These are phyloP conservation scores for Cantharis rufa DNA, from an alignment of 2,888 invertebrate species.

Conservation along the genomic window DNA sequence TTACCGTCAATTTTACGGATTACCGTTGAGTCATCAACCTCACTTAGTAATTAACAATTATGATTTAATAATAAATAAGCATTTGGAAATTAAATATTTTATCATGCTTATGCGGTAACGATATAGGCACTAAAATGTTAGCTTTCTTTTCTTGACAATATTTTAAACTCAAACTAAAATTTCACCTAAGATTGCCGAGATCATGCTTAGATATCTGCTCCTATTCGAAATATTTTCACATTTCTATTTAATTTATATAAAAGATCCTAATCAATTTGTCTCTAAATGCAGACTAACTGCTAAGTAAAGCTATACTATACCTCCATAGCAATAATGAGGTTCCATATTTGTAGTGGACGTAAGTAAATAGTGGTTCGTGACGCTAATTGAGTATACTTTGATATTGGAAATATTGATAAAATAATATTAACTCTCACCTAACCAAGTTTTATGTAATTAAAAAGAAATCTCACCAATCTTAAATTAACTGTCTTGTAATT, in stretches of 20 bases:
- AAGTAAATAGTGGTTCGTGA: constrained; percentile 49
- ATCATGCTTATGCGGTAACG: constrained; percentile 35
- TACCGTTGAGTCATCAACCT: constrained; percentile 47
- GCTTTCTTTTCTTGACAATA: neutral
- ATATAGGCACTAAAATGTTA: constrained; percentile 7
- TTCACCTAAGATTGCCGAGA: neutral
- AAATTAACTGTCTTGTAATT: neutral
- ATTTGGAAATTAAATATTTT: constrained; percentile 52
- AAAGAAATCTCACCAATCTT: neutral
- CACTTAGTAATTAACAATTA: constrained; percentile 51
- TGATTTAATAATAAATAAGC: constrained; percentile 54
- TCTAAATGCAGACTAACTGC: constrained; percentile 4
- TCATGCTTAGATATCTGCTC: neutral
- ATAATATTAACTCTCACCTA: constrained; percentile 36
- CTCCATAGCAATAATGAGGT: constrained; percentile 41
- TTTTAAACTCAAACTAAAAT: neutral
- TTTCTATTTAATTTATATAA: neutral
- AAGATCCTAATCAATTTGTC: neutral
- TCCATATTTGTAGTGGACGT: constrained; percentile 44
- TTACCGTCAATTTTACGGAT: constrained; percentile 51
- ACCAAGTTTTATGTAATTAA: neutral
- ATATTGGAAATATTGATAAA: constrained; percentile 45
- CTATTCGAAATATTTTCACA: neutral
- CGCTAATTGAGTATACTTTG: constrained; percentile 47
- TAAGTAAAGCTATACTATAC: constrained; percentile 18